Percentiles rank a stretch among this genome's conserved stretches.
Evolutionary conservation across 2,797 vertebrate genomes (phyloP).

Genomic region (Neopelma chrysocephalum): DNA sequence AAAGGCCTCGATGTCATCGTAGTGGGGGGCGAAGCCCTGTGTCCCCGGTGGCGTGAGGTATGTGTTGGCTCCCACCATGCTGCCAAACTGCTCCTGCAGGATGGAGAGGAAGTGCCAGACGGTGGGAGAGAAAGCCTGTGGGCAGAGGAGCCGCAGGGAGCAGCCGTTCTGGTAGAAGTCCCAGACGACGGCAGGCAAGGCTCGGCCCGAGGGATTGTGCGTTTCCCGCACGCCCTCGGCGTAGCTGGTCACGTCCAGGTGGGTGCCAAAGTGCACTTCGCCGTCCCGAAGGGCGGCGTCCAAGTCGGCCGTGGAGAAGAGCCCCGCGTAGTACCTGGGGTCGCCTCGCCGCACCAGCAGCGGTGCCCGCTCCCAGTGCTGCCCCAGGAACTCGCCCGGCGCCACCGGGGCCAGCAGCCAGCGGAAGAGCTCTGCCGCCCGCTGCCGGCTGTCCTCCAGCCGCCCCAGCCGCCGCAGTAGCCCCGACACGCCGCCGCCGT

Average conservation of each 20-base stretch:
- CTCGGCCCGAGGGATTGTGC: constrained; percentile 88
- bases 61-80: constrained; percentile 93
- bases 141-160: constrained; percentile 91
- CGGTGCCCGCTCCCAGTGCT: constrained; percentile 91
- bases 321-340: constrained; percentile 84
- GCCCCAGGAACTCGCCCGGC: constrained; percentile 80
- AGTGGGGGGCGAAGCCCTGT: constrained; percentile 97
- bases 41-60: constrained; percentile 93
- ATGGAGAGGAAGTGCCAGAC: constrained; percentile 92
- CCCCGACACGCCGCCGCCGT: constrained; percentile 48
- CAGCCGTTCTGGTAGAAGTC: constrained; percentile 92
- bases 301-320: constrained; percentile 91
- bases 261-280: constrained; percentile 87
- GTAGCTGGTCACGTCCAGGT: constrained; percentile 96
- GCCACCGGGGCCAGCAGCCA: constrained; percentile 88
- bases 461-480: constrained; percentile 77
- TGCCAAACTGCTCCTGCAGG: constrained; percentile 93
- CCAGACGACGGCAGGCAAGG: constrained; percentile 89
- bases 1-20: constrained; percentile 97
- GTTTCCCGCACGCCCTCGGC: constrained; percentile 86
- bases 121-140: constrained; percentile 88
- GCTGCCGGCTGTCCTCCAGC: constrained; percentile 86
- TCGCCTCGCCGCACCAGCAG: constrained; percentile 84
- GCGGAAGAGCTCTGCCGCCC: constrained; percentile 85
- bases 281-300: constrained; percentile 86